A percentile compares a stretch with the other conserved stretches of the same genome.
Conservation (phyloP, 2,113 vertebrate species). For the Phalacrocorax carbo region DNA sequence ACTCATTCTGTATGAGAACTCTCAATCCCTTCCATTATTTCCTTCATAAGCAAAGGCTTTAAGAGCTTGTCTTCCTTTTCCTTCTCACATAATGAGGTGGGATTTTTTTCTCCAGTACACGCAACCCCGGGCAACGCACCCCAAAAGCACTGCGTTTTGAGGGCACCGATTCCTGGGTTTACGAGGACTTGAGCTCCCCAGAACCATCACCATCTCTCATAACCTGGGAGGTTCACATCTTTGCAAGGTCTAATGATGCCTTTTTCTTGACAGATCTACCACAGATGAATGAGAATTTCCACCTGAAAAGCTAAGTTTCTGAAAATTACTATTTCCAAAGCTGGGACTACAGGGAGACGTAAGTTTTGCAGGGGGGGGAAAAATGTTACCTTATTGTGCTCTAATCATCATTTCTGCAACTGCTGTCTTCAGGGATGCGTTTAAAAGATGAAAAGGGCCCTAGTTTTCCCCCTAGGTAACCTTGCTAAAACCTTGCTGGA, state of each 20-base stretch:
- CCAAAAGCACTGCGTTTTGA: neutral
- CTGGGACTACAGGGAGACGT: neutral
- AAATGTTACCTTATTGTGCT: neutral
- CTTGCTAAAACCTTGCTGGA: neutral
- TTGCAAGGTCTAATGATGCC: neutral
- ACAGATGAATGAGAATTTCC: neutral
- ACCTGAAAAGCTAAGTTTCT: neutral
- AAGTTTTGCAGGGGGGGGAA: neutral
- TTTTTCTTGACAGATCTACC: neutral
- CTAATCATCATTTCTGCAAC: neutral
- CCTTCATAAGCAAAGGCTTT: neutral
- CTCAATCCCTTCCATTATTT: neutral
- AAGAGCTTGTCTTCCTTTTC: neutral
- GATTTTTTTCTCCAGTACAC: neutral
- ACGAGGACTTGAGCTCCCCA: neutral
- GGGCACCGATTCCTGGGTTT: rapidly evolving
- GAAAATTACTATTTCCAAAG: neutral
- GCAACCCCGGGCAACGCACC: neutral
- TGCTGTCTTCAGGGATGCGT: neutral
- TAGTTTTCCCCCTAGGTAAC: neutral
- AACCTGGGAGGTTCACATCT: neutral
- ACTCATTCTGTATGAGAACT: neutral
- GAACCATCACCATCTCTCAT: neutral
- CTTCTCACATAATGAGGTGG: neutral
- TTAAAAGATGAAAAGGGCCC: neutral